Conservation (phyloP, 35 echinoderm and acorn worm species). For the Stichopus chloronotus region DNA sequence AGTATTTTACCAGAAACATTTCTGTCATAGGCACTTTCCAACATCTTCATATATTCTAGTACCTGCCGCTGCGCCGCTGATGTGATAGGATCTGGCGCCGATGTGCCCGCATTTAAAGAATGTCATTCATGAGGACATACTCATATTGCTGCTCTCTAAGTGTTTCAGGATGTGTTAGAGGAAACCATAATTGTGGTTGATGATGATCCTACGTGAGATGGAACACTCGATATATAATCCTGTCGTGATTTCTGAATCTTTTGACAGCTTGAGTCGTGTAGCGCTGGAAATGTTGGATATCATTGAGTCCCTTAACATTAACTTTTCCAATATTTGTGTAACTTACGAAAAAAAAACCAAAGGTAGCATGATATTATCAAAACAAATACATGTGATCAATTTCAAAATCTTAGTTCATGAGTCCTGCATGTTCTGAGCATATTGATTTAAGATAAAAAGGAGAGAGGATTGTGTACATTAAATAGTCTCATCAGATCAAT, state of each 20-base stretch:
- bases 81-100: not conserved
- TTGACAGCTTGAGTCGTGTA: not conserved
- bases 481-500: too few species aligned
- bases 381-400: too few species aligned
- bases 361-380: too few species aligned
- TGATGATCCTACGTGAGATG: not conserved
- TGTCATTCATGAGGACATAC: not conserved
- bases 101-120: not conserved
- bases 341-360: too few species aligned
- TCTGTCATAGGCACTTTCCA: not conserved
- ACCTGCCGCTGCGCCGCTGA: not conserved
- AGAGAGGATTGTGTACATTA: too few species aligned
- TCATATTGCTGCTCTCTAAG: not conserved
- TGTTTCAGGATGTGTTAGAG: not conserved
- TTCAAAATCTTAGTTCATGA: too few species aligned
- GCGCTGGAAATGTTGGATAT: too few species aligned
- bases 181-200: not conserved
- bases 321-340: too few species aligned
- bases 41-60: not conserved
- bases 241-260: not conserved
- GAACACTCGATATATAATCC: not conserved
- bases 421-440: too few species aligned
- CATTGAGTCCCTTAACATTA: too few species aligned
- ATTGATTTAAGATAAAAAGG: too few species aligned
- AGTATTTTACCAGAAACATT: not conserved